Evolutionary conservation across 2,797 vertebrate species (phyloP), one percentile per base, ranked within the genome.

Genomic region (Microchirus variegatus): DNA sequence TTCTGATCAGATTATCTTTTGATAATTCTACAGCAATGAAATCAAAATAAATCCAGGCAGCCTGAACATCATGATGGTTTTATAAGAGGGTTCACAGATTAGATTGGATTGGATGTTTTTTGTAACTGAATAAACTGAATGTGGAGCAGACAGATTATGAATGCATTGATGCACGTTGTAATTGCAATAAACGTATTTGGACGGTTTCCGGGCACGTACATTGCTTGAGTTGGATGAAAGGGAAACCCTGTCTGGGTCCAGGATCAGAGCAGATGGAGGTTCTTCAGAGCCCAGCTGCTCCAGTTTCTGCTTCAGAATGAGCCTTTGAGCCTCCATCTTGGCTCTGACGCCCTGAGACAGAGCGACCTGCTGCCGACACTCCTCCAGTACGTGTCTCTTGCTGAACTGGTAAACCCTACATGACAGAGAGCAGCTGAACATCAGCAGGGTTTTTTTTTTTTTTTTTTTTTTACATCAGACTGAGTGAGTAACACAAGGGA

Each of bases 391-490:
- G 56, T 95, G 95, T 56, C 86, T 92, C 90, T 94, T 96, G 57
- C 94, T 93, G 90, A 99, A 91, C 84, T 95, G 90, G 80, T 95
- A 94, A 50, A 98, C 91, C 79, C 97, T 99, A 82, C 19, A 49
- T 38, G 22, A 19, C 42, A 65, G 35, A 73, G 31, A 45, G 56
- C 51, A 54, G 14, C 10, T 31, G 4, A 2, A 18, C 2, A 2
- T 53, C 53, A 38, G n/a, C 9, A 10, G n/a, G 40, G 31, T 31
- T 31, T 31, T 31, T 31, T 7, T 31, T 31, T 4, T 31, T 31
- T 31, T 5, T 7, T 7, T 22, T 41, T 41, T 40, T 22, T 51
- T 31, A 15, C 19, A 40, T 61, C 12, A 36, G 3, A 31, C 31
- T 31, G 22, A 4, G n/a, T 40, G 5, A 53, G 10, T 9, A 26